Evolutionary conservation across 1,140 invertebrate species (phyloP).

Genomic region (Anastrepha ludens): DNA sequence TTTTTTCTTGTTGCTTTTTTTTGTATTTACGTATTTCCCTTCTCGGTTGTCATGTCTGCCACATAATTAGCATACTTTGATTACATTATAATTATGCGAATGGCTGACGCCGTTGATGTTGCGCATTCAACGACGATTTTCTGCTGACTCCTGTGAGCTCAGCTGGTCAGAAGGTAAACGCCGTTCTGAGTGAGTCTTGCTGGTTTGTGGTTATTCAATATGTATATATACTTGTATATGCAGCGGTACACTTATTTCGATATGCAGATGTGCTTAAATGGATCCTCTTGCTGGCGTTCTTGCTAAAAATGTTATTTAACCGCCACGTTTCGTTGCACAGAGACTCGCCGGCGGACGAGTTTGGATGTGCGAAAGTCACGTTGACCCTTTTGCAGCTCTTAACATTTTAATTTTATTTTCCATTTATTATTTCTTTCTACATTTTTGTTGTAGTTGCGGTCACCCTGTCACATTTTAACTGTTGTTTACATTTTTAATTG

Average conservation of each 20-base stretch:
- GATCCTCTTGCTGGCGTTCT: no score
- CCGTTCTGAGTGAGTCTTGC: background rate
- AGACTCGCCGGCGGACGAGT: no score
- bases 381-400: conserved; percentile 15
- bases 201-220: background rate
- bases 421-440: background rate
- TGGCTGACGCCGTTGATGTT: conserved; percentile 13
- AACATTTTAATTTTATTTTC: conserved; percentile 35
- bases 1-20: background rate
- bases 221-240: background rate
- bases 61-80: conserved; percentile 49
- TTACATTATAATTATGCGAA: conserved; percentile 52
- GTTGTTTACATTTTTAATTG: conserved; percentile 42
- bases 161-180: background rate
- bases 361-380: background rate
- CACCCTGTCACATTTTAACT: background rate
- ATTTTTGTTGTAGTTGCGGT: background rate
- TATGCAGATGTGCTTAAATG: no score
- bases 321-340: background rate
- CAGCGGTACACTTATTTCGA: no score
- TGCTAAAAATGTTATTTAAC: background rate
- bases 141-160: background rate
- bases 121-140: background rate
- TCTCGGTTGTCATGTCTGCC: conserved; percentile 22
- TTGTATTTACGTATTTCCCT: background rate